Conservation (phyloP, 1,140 invertebrate species). For the Octopus sinensis region DNA sequence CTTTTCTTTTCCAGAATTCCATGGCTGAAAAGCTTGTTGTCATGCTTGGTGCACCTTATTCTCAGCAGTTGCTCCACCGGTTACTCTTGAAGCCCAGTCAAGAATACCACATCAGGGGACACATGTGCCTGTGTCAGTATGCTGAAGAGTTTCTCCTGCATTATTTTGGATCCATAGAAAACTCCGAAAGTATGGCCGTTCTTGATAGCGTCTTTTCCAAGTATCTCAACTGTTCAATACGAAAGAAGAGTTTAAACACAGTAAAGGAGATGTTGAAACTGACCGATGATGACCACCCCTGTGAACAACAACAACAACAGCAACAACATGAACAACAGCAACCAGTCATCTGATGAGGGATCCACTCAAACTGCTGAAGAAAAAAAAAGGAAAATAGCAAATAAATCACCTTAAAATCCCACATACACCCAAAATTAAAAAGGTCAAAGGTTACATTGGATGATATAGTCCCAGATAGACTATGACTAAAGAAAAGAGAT, state of each 20-base stretch:
- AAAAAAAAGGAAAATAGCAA: too few relatives aligned
- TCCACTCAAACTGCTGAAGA: too few relatives aligned
- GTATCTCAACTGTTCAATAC: conserved; percentile 5
- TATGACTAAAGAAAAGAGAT: too few relatives aligned
- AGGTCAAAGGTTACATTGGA: too few relatives aligned
- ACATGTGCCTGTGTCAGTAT: conserved; percentile 40
- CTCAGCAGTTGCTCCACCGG: conserved; percentile 30
- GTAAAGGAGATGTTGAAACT: neutral
- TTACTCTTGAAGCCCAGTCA: conserved; percentile 34
- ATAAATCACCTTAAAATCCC: too few relatives aligned
- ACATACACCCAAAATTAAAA: too few relatives aligned
- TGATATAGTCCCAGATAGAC: too few relatives aligned
- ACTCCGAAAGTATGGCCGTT: neutral
- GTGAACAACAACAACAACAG: too few relatives aligned
- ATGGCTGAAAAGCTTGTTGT: conserved; percentile 36
- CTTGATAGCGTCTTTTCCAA: neutral
- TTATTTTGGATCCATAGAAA: neutral
- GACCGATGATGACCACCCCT: neutral
- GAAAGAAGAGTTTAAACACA: neutral
- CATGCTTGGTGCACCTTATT: conserved; percentile 35
- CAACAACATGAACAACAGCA: too few relatives aligned
- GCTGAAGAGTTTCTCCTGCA: conserved; percentile 25
- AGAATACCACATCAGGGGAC: conserved; percentile 30
- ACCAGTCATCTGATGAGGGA: too few relatives aligned
- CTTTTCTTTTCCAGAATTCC: conserved; percentile 25